Evolutionary conservation across 2,797 vertebrate species (phyloP), one percentile per base, ranked within the genome.

Genomic region (Manis crassicaudata): DNA sequence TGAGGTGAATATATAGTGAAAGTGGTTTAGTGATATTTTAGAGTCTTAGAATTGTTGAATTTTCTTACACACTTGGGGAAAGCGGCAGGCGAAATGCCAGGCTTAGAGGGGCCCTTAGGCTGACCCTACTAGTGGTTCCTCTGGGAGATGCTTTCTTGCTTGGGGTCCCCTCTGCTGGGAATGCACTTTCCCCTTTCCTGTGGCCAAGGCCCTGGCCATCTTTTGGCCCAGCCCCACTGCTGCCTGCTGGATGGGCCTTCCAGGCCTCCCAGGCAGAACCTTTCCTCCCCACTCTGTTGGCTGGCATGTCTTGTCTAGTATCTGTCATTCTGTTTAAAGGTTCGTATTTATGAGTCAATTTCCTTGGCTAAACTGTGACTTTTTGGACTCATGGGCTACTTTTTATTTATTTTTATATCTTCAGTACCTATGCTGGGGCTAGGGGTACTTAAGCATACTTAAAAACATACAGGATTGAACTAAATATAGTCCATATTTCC

Each of bases 281-380:
- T 12, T 0, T 0, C 0, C 16, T n/a, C 32, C 46, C 23, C 67
- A 17, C 23, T 37, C 25, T 27, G 20, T 1, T 2, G 29, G 80
- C 58, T 21, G 37, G 16, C 2, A 3, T 0, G 4, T 52, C 62
- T 17, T 14, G 2, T 23, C 25, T 25, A 7, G 10, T 9, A 14
- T 14, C 37, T 27, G 27, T 21, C 6, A 3, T 14, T 1, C 7
- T 54, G 21, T 25, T 72, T 65, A 54, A 50, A 17, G 16, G 52
- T 20, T 81, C 29, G 37, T 29, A 7, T 60, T 37, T 76, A 35
- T 32, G 65, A 82, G 63, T 32, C 35, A 23, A 4, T 52, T 65
- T 72, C 58, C 21, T 25, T n/a, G 9, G 23, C 83, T 80, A 58
- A 46, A 67, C 3, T 32, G 58, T 58, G 79, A n/a, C 8, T 52